Percentiles rank a stretch among this genome's conserved stretches.
phyloP scores from a whole-genome alignment of 1,140 invertebrate genomes.

The Drosophila tsacasi region DNA sequence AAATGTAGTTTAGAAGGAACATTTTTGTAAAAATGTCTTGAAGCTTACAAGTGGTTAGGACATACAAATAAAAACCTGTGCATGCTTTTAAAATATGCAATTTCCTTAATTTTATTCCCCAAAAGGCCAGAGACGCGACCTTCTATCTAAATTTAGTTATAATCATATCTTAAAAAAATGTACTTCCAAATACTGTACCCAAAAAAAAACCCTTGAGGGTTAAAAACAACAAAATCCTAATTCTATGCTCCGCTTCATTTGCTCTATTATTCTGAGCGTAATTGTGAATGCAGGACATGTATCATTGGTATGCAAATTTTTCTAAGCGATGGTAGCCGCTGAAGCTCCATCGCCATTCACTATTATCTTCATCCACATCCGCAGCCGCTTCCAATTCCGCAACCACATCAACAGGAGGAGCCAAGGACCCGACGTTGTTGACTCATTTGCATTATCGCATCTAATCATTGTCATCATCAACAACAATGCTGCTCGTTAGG shows the following conservation, averaged over 20 bases:
- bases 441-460: conserved; percentile 84
- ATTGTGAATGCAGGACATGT: conserved; percentile 54
- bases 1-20: background rate
- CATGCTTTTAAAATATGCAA: no score
- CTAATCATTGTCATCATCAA: conserved; percentile 84
- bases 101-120: no score
- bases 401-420: conserved; percentile 17
- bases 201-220: background rate
- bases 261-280: conserved; percentile 7
- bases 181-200: background rate
- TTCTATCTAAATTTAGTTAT: no score
- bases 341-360: conserved; percentile 2
- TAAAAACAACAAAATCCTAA: background rate
- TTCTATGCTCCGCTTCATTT: background rate
- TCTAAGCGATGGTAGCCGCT: conserved; percentile 25
- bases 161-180: background rate
- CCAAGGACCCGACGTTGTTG: conserved; percentile 34
- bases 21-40: no score
- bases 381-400: background rate
- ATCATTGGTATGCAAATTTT: conserved; percentile 79
- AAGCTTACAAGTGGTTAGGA: no score
- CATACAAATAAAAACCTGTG: no score
- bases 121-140: background rate
- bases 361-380: conserved; percentile 20
- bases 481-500: conserved; percentile 81